Conservation (phyloP, 2,888 invertebrate genomes). For the Lathronympha strigana region DNA sequence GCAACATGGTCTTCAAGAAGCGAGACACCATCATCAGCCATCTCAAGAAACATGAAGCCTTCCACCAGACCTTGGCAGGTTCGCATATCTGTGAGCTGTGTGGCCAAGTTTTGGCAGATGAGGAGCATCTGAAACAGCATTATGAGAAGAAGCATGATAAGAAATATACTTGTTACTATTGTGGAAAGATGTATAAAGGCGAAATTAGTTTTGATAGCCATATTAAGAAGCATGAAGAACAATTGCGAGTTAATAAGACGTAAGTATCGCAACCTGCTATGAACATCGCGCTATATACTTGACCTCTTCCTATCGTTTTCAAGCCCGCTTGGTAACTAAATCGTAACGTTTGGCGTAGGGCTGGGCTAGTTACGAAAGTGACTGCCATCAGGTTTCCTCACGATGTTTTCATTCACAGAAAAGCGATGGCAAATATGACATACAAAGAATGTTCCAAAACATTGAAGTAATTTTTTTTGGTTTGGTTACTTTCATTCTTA, state of each 20-base stretch:
- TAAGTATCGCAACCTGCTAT: conserved; percentile 39
- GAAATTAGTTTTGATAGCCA: conserved; percentile 67
- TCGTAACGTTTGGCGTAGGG: too few species aligned
- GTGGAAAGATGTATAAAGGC: conserved; percentile 70
- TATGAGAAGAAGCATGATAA: conserved; percentile 63
- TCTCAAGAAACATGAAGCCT: conserved; percentile 62
- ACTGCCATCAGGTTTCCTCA: too few species aligned
- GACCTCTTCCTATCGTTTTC: too few species aligned
- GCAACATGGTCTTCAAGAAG: conserved; percentile 66
- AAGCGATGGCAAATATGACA: too few species aligned
- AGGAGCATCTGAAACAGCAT: conserved; percentile 58
- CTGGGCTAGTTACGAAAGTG: too few species aligned
- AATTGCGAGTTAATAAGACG: conserved; percentile 46
- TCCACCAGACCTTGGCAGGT: conserved; percentile 24
- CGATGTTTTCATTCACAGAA: too few species aligned
- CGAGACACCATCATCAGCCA: conserved; percentile 65
- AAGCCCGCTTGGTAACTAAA: too few species aligned
- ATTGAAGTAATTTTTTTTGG: too few species aligned
- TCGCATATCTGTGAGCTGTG: conserved; percentile 70
- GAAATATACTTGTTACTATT: conserved; percentile 72
- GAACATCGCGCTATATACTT: too few species aligned
- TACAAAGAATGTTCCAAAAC: too few species aligned
- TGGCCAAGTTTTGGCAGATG: conserved; percentile 59
- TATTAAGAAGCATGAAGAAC: conserved; percentile 70
- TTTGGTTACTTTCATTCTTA: too few species aligned